Base-by-base conservation (phyloP, 2,797 vertebrate genomes). In the Morelia viridis region DNA sequence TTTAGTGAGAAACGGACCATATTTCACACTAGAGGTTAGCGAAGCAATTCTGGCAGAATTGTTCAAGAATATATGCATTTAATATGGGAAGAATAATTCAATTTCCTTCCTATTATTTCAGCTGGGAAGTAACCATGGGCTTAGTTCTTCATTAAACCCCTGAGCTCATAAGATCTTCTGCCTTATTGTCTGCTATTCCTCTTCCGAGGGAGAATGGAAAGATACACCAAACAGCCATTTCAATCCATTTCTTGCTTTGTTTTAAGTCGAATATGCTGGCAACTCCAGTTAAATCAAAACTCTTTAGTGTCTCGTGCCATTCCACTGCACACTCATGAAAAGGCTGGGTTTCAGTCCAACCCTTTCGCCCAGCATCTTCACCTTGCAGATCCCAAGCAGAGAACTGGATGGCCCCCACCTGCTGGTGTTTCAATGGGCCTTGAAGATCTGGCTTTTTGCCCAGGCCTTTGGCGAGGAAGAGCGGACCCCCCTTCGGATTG, bases 101-200 rank as follows among this genome's bases (percentile, higher is more conserved):
- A 96, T 97, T 97, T 97, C 96, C 93, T 94, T 94, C 90, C 96
- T 95, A 94, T 97, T 96, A 96, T 97, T 97, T 97, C 94, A 97
- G 95, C 93, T 53, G 58, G 46, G 94, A 95, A 17, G 19, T 95
- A 95, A 93, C 96, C 94, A 93, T 93, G 90, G 93, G 93, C 95
- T 97, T 97, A 97, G 97, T 97, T 97, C 97, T 97, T 97, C 96
- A 94, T 96, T 96, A 97, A 97, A 95, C 95, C 95, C 95, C 93
- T 94, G 97, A 96, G 95, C 95, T 96, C 80, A 53, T 80, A 96
- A 94, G 94, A 96, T 92, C 94, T 92, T 92, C 2, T 96, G 94
- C n/a, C 96, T 97, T 95, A 95, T 64, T 93, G 93, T 57, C 91
- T 94, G 90, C 91, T 89, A 8, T 93, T 12, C 88, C 92, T 96